Evolutionary conservation across 2,888 invertebrate genomes (phyloP).

Genomic region (Aleiodes testaceus): DNA sequence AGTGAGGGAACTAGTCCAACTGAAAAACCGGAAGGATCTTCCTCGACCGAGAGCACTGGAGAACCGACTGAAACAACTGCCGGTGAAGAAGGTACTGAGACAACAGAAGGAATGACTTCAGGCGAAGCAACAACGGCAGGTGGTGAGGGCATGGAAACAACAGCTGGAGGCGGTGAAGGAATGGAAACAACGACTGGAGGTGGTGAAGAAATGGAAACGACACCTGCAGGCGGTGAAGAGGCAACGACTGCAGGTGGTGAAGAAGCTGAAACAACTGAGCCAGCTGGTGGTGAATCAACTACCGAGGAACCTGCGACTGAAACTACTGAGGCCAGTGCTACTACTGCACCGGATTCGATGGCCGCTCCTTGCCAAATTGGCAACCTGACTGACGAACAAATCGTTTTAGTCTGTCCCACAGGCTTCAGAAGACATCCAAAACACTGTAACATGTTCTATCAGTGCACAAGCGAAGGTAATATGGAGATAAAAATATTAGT

Average conservation of each 20-base stretch:
- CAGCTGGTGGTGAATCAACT: slow-evolving; percentile 57
- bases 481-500: slow-evolving; percentile 84
- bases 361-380: slow-evolving; percentile 62
- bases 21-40: not conserved
- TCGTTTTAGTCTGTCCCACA: slow-evolving; percentile 84
- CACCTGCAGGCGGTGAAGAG: slow-evolving; percentile 41
- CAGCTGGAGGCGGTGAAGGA: slow-evolving; percentile 42
- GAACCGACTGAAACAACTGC: slow-evolving; percentile 79
- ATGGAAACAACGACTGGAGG: slow-evolving; percentile 43
- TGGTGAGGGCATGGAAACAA: slow-evolving; percentile 44
- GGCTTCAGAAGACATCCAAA: slow-evolving; percentile 87
- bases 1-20: slow-evolving; percentile 20
- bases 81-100: slow-evolving; percentile 51
- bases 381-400: slow-evolving; percentile 81
- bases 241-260: slow-evolving; percentile 43
- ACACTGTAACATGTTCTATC: slow-evolving; percentile 88
- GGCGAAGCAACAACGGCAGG: slow-evolving; percentile 39
- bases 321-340: slow-evolving; percentile 20
- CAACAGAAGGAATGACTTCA: slow-evolving; percentile 38
- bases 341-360: slow-evolving; percentile 43
- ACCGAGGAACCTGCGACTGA: slow-evolving; percentile 17
- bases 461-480: slow-evolving; percentile 81
- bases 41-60: slow-evolving; percentile 42
- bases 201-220: slow-evolving; percentile 44
- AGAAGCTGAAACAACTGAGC: slow-evolving; percentile 26